Evolutionary conservation across 1,140 invertebrate species (phyloP).

Genomic region (Lineus longissimus): DNA sequence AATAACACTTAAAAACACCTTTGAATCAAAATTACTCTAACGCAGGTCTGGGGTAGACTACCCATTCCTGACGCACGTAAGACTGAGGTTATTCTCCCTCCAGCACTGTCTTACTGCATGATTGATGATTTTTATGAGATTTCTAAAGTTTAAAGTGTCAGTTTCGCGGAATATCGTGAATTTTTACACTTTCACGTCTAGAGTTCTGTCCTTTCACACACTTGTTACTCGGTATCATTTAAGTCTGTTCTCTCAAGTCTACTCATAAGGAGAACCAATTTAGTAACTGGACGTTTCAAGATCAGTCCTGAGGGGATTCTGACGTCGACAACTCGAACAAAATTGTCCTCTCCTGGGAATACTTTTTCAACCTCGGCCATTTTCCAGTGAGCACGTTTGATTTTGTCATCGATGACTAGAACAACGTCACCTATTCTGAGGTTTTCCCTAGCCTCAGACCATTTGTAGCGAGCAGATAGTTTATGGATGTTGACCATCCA

Average conservation of each 20-base stretch:
- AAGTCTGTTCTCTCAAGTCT: conserved; percentile 3
- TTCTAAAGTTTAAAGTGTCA: too few species aligned
- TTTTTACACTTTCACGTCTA: too few species aligned
- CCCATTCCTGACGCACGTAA: too few species aligned
- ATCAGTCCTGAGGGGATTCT: not conserved
- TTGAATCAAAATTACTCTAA: too few species aligned
- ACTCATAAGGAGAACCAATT: not conserved
- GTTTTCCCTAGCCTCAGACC: not conserved
- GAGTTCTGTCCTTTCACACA: too few species aligned
- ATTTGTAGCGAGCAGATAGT: not conserved
- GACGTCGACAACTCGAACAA: conserved; percentile 4
- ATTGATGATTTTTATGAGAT: too few species aligned
- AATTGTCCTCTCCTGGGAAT: not conserved
- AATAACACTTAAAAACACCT: too few species aligned
- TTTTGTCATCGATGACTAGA: not conserved
- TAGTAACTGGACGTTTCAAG: conserved; percentile 1
- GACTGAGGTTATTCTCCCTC: too few species aligned
- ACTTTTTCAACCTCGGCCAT: not conserved
- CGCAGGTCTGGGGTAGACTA: too few species aligned
- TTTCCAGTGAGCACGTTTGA: not conserved
- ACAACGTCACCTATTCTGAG: not conserved
- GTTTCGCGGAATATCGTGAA: too few species aligned
- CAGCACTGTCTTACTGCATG: too few species aligned
- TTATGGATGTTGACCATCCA: conserved; percentile 7
- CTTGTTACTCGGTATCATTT: too few species aligned